Percentiles rank a stretch among this genome's conserved stretches.
phyloP scores from a whole-genome alignment of 2,797 vertebrate species.

The Phylloscopus collybita region DNA sequence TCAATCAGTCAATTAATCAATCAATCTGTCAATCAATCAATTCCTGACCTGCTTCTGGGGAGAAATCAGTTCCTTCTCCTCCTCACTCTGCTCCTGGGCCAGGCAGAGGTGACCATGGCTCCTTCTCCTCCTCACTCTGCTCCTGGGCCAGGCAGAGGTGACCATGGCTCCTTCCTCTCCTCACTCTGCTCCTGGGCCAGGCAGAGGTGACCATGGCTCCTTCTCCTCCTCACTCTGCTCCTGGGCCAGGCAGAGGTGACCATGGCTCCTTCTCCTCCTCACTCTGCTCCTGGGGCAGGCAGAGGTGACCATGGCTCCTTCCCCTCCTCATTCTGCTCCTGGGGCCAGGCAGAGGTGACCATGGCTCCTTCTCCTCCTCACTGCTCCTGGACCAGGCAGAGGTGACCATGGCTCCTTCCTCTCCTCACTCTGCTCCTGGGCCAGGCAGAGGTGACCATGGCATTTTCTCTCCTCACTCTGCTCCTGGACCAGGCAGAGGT shows the following conservation, averaged over 20 bases:
- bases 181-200: background rate
- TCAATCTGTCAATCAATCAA: too few species aligned
- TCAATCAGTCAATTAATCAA: too few species aligned
- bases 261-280: too few species aligned
- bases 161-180: constrained; percentile 63
- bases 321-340: constrained; percentile 70
- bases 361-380: too few species aligned
- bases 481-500: too few species aligned
- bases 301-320: constrained; percentile 9
- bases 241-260: constrained; percentile 67
- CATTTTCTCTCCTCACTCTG: too few species aligned
- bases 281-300: too few species aligned
- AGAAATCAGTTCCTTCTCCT: constrained; percentile 76
- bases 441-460: constrained; percentile 40
- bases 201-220: background rate
- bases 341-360: constrained; percentile 67
- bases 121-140: constrained; percentile 50
- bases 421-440: constrained; percentile 71
- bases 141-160: too few species aligned
- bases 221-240: constrained; percentile 71
- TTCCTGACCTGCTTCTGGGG: constrained; percentile 62
- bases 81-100: constrained; percentile 70
- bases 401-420: constrained; percentile 47
- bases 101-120: constrained; percentile 24
- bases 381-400: too few species aligned